A percentile compares a stretch with the other conserved stretches of the same genome.
Conservation (phyloP, 64 coral and sea anemone genomes). For the Montipora cactus region DNA sequence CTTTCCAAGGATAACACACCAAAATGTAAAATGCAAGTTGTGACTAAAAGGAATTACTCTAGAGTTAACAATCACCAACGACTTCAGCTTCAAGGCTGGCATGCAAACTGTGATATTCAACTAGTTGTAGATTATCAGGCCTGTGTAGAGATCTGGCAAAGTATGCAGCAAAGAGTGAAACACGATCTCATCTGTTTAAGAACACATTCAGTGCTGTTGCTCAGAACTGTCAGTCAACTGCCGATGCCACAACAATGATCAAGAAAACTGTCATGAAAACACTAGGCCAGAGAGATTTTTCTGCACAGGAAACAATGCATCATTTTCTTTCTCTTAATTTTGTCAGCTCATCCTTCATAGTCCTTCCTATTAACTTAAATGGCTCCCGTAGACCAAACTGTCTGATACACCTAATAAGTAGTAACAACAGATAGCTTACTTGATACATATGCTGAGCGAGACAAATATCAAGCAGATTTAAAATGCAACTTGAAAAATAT, state of each 20-base stretch:
- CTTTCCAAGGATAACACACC: conserved; percentile 1
- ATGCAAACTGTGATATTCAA: conserved; percentile 74
- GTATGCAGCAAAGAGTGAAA: conserved; percentile 62
- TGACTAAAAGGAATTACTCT: conserved; percentile 58
- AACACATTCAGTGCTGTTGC: conserved; percentile 30
- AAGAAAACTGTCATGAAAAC: conserved; percentile 66
- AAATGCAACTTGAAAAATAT: conserved; percentile 65
- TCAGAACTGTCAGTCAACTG: conserved; percentile 24
- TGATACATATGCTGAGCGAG: conserved; percentile 63
- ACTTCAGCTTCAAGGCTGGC: conserved; percentile 58
- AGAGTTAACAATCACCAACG: conserved; percentile 61
- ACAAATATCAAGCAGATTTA: conserved; percentile 54
- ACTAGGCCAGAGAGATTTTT: conserved; percentile 54
- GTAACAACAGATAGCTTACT: conserved; percentile 69
- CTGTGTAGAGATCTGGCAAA: conserved; percentile 62
- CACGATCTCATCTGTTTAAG: conserved; percentile 55
- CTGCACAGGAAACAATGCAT: conserved; percentile 51
- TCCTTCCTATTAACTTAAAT: conserved; percentile 40
- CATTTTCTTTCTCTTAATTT: conserved; percentile 53
- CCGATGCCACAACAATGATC: conserved; percentile 48
- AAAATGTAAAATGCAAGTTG: conserved; percentile 47
- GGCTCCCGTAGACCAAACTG: conserved; percentile 41
- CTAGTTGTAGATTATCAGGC: conserved; percentile 59
- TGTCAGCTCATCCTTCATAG: conserved; percentile 41
- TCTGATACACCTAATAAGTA: conserved; percentile 27